Percentiles rank a stretch among this genome's conserved stretches.
phyloP scores from a whole-genome alignment of 1,140 invertebrate species.

The Augochlora pura region DNA sequence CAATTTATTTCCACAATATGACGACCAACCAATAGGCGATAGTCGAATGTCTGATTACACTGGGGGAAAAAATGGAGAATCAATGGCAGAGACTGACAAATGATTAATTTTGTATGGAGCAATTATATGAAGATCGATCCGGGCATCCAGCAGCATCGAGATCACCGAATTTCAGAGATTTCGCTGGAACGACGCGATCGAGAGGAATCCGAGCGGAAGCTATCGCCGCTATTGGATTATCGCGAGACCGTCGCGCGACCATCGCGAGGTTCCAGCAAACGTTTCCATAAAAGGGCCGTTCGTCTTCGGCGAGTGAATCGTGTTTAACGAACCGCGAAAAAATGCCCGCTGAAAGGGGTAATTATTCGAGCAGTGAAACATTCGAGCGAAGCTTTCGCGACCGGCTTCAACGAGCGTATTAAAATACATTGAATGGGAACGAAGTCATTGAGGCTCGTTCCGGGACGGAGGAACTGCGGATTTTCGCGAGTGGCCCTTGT shows the following conservation, averaged over 20 bases:
- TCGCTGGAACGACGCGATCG: neutral
- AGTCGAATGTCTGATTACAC: too few species aligned
- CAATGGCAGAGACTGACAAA: too few species aligned
- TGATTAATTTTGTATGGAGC: too few species aligned
- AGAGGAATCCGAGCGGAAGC: constrained; percentile 1
- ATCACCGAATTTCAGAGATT: too few species aligned
- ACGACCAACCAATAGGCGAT: too few species aligned
- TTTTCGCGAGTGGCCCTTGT: constrained; percentile 1
- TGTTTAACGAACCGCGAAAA: constrained; percentile 30
- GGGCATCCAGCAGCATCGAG: too few species aligned
- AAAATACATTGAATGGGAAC: constrained; percentile 12
- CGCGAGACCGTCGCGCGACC: constrained; percentile 5
- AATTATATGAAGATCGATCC: too few species aligned
- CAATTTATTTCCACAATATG: too few species aligned
- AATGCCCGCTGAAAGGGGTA: neutral
- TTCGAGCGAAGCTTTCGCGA: neutral
- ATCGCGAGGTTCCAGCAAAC: neutral
- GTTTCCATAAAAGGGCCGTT: neutral
- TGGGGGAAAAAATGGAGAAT: too few species aligned
- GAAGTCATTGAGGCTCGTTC: neutral
- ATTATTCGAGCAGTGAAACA: constrained; percentile 18
- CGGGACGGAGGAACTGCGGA: neutral
- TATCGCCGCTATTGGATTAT: neutral
- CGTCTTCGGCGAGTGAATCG: constrained; percentile 18
- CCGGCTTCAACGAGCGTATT: constrained; percentile 14